phyloP scores from a whole-genome alignment of 2,797 vertebrate species.

The Danio jaintianensis region DNA sequence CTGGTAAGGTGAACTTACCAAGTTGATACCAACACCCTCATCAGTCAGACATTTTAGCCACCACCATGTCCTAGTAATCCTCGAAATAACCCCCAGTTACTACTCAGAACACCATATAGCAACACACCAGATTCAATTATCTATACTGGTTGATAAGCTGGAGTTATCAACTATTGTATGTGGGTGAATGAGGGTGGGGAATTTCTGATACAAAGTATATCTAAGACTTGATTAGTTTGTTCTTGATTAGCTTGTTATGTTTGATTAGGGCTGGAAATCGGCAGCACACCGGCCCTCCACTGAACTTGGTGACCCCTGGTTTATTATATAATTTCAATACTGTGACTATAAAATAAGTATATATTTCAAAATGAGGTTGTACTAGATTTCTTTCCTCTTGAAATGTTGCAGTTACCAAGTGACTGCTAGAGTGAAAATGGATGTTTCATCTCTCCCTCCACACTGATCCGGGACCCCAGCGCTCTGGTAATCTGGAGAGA shows the following conservation, averaged over 20 bases:
- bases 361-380: neutral
- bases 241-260: too few species aligned
- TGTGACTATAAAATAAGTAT: neutral
- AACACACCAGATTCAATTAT: neutral
- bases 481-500: slow-evolving; percentile 23
- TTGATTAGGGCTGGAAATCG: too few species aligned
- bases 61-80: too few species aligned
- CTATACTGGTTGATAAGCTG: neutral
- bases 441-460: neutral
- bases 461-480: slow-evolving; percentile 10
- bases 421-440: neutral
- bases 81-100: too few species aligned
- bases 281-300: too few species aligned
- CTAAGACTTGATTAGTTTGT: too few species aligned
- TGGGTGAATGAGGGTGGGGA: too few species aligned
- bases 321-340: neutral
- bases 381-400: neutral
- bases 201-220: too few species aligned
- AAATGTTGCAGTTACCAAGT: neutral
- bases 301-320: neutral
- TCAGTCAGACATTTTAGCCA: neutral
- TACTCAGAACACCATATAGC: neutral
- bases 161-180: too few species aligned
- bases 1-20: neutral
- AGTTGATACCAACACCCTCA: neutral